Evolutionary conservation across 2,888 invertebrate genomes (phyloP), one percentile per base, ranked within the genome.

Genomic region (Standfussiana lucernea): DNA sequence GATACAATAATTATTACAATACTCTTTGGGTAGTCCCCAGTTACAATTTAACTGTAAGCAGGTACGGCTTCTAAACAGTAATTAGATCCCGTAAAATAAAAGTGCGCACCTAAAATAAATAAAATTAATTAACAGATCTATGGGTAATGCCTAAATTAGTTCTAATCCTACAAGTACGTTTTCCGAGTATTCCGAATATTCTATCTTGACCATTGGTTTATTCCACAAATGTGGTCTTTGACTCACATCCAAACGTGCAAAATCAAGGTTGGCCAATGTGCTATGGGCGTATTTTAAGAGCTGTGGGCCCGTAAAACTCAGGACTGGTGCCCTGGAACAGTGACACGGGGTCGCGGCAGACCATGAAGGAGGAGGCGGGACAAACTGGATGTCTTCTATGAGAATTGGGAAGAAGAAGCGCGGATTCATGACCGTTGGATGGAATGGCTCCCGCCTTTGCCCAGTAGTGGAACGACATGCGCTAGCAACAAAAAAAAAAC

Each of bases 1-100:
- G 68, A 47, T 59, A 80, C 56, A 77, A 53, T 83, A 69, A 77
- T 68, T 64, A 59, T 61, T 74, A 80, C 68, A 80, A 75, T 78
- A 62, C 68, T 66, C 45, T 42, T 35, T 42, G 67, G 62, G 53
- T 67, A n/a, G 71, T 74, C 71, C 53, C 28, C 56, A 32, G 28
- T 15, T 42, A 50, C 37, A 69, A 62, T 77, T 37, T 45, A 37
- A 64, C 21, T 45, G 45, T 32, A 37, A 50, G 15, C 42, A 71
- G 42, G 15, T 79, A 62, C 18, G 32, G 37, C 4, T 53, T 37
- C 21, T 37, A 40, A 15, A 45, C 37, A 53, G 42, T 72, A 53
- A 79, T 64, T 53, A 45, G 21, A 71, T 45, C n/a, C 32, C 35
- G 37, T 71, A 64, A 78, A 79, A 78, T 62, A 64, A 71, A 78